phyloP scores from a whole-genome alignment of 37 sponge, comb jelly and placozoan genomes.

The Oopsacas minuta region DNA sequence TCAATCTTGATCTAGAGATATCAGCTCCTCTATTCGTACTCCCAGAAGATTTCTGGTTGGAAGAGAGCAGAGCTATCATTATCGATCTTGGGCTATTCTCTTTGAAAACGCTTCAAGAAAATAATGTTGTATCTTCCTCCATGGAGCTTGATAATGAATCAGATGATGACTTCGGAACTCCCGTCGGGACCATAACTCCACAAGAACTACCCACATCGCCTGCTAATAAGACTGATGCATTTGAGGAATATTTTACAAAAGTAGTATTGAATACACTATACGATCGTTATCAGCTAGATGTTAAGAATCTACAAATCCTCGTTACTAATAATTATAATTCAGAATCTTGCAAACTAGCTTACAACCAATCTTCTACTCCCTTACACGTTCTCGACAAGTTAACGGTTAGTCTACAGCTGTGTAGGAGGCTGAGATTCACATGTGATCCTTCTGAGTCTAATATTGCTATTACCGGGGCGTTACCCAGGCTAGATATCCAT shows the following conservation, averaged over 20 bases:
- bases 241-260: neutral
- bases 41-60: neutral
- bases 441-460: conserved; percentile 12
- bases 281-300: neutral
- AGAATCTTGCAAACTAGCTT: conserved; percentile 4
- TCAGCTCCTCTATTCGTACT: neutral
- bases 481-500: conserved; percentile 10
- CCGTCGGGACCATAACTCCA: neutral
- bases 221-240: neutral
- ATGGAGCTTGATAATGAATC: neutral
- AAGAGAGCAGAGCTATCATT: conserved; percentile 1
- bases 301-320: neutral
- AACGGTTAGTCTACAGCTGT: neutral
- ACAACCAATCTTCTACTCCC: neutral
- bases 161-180: neutral
- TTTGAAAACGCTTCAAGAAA: neutral
- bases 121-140: neutral
- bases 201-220: neutral
- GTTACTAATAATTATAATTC: conserved; percentile 2
- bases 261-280: neutral
- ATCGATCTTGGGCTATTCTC: neutral
- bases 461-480: neutral
- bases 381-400: neutral
- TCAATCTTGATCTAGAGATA: neutral
- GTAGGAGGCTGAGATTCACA: neutral